These are phyloP conservation scores for Liodrosophila aerea DNA, from an alignment of 2,888 invertebrate species.

Conservation along the genomic window DNA sequence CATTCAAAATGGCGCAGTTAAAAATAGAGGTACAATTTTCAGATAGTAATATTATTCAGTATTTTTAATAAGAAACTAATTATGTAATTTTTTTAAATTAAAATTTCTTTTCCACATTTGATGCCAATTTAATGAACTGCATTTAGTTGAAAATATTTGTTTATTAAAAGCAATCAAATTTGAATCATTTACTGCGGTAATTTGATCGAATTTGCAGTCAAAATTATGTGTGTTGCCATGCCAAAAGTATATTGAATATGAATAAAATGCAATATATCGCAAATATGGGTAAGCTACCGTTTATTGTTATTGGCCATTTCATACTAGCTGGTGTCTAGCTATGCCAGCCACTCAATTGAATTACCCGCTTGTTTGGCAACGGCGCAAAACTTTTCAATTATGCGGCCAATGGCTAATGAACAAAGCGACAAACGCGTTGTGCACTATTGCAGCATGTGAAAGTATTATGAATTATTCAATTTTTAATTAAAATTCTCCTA, in stretches of 20 bases:
- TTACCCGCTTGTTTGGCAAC: slow-evolving; percentile 44
- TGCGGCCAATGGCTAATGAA: slow-evolving; percentile 49
- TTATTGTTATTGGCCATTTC: slow-evolving; percentile 56
- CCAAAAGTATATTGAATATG: slow-evolving; percentile 5
- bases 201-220: slow-evolving; percentile 32
- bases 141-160: slow-evolving; percentile 44
- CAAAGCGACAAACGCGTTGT: slow-evolving; percentile 36
- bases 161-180: slow-evolving; percentile 58
- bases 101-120: no score
- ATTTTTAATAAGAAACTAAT: no score
- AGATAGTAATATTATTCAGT: not conserved
- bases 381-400: slow-evolving; percentile 61
- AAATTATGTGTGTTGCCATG: slow-evolving; percentile 11
- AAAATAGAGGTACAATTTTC: no score
- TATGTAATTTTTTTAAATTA: no score
- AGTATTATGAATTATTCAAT: slow-evolving; percentile 65
- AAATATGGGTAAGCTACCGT: slow-evolving; percentile 25
- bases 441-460: slow-evolving; percentile 24
- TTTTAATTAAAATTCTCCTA: slow-evolving; percentile 60
- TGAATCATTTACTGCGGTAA: slow-evolving; percentile 42
- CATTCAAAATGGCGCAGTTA: not conserved
- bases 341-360: slow-evolving; percentile 49
- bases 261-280: slow-evolving; percentile 4
- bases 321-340: slow-evolving; percentile 7
- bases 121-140: slow-evolving; percentile 42